These are phyloP conservation scores for Gnatocerus cornutus DNA, from an alignment of 2,888 invertebrate genomes.

Conservation along the genomic window DNA sequence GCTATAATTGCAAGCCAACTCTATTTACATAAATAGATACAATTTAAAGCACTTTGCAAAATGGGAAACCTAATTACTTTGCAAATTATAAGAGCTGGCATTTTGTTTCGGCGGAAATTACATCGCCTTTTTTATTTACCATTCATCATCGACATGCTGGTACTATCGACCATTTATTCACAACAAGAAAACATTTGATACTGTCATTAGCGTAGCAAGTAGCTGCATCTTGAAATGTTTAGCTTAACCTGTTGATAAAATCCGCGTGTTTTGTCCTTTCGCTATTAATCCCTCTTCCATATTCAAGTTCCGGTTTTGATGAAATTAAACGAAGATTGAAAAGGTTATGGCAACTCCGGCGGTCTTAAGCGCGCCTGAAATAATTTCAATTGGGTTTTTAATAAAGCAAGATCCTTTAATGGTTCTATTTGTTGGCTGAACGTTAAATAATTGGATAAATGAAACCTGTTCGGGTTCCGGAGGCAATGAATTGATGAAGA, in stretches of 20 bases:
- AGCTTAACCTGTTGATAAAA: conserved; percentile 4
- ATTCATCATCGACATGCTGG: background rate
- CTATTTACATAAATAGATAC: conserved; percentile 41
- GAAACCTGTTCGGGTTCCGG: conserved; percentile 44
- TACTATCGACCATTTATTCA: background rate
- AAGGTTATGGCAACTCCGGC: conserved; percentile 15
- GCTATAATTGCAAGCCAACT: conserved; percentile 14
- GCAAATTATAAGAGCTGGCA: conserved; percentile 26
- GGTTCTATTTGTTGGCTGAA: conserved; percentile 45
- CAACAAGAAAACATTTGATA: background rate
- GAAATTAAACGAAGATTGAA: conserved; percentile 29
- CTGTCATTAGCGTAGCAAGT: background rate
- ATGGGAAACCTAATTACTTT: conserved; percentile 38
- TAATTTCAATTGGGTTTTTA: conserved; percentile 41
- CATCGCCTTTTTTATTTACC: conserved; percentile 19
- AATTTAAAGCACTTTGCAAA: conserved; percentile 23
- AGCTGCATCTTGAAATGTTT: background rate
- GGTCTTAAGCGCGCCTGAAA: conserved; percentile 15
- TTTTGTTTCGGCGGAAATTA: conserved; percentile 29
- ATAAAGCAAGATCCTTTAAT: conserved; percentile 40
- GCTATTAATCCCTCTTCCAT: conserved; percentile 22
- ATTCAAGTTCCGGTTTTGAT: conserved; percentile 27
- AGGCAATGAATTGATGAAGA: conserved; percentile 50
- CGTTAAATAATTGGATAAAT: conserved; percentile 48
- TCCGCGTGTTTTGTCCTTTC: too few species aligned